phyloP scores from a whole-genome alignment of 2,113 vertebrate genomes.

The Daphoenositta chrysoptera region DNA sequence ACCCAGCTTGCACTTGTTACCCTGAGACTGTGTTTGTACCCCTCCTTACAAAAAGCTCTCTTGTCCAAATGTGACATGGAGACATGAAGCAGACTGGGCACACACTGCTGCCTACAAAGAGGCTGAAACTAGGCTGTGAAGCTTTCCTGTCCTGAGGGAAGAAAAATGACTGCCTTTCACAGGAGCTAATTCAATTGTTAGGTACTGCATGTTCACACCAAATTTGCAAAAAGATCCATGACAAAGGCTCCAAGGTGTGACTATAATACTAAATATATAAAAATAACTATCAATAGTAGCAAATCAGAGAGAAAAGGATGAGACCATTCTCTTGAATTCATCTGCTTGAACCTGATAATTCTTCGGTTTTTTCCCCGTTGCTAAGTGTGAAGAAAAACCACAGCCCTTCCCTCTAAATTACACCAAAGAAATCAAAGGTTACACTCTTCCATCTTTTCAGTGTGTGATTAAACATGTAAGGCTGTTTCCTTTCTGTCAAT shows the following conservation, averaged over 20 bases:
- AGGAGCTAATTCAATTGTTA: neutral
- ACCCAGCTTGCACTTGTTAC: neutral
- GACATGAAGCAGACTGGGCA: rapidly evolving
- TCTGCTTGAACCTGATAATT: neutral
- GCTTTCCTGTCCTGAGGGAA: neutral
- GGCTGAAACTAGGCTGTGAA: neutral
- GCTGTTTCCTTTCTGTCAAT: neutral
- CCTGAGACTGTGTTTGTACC: neutral
- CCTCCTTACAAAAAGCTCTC: neutral
- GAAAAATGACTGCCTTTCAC: neutral
- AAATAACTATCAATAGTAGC: neutral
- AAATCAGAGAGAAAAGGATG: neutral
- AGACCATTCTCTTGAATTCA: neutral
- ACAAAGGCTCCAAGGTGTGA: neutral
- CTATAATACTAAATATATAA: neutral
- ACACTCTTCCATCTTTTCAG: neutral
- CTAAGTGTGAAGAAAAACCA: neutral
- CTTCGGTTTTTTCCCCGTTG: neutral
- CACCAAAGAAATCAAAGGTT: neutral
- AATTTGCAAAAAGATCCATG: neutral
- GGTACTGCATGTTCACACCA: neutral
- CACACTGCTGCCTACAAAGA: neutral
- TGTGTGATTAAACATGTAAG: neutral
- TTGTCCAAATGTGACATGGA: neutral
- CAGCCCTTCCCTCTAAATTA: neutral